Evolutionary conservation across 1,140 invertebrate species (phyloP), one percentile per base, ranked within the genome.

Genomic region (Elymnias hypermnestra): DNA sequence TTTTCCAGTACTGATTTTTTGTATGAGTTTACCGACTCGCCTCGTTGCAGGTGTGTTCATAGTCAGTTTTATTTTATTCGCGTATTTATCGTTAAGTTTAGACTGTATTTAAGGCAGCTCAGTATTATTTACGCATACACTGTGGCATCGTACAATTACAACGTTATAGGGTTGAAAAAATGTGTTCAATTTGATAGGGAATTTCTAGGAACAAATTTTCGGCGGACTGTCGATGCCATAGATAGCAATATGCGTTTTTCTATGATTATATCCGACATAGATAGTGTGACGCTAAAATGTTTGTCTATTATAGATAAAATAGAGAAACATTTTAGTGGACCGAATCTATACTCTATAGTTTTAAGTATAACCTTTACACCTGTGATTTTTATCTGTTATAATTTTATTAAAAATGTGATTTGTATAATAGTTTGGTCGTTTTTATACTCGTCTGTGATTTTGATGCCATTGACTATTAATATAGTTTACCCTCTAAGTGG

Each of bases 301-400:
- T 29, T 40, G 44, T 38, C 29, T 22, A 9, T 15, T 9, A 8
- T 8, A 5, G 7, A 2, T 14, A 13, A 7, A 13, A 17, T 21
- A 25, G 23, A 26, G 52, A 50, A 57, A 17, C 47, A 54, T 60
- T 53, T 56, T 59, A 52, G 40, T 25, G 40, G 46, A 25, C 48
- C 29, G 50, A 47, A 60, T 57, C 49, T 36, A 63, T 72, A 71
- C 57, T 61, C 59, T 61, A 61, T 78, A 76, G 65, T 72, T 67
- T 66, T 77, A 77, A 76, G 75, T 37, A 40, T 48, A 52, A 63
- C 63, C 55, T 72, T 57, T 75, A 50, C 61, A 69, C 67, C 78
- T 83, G 78, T 83, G 78, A 83, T 83, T 79, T 69, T 65, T 63
- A 70, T 75, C 65, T 69, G 60, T 77, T 74, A 72, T 65, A 69